A percentile compares a stretch with the other conserved stretches of the same genome.
Conservation (phyloP, 1,140 invertebrate genomes). For the Platyscapa corneri region DNA sequence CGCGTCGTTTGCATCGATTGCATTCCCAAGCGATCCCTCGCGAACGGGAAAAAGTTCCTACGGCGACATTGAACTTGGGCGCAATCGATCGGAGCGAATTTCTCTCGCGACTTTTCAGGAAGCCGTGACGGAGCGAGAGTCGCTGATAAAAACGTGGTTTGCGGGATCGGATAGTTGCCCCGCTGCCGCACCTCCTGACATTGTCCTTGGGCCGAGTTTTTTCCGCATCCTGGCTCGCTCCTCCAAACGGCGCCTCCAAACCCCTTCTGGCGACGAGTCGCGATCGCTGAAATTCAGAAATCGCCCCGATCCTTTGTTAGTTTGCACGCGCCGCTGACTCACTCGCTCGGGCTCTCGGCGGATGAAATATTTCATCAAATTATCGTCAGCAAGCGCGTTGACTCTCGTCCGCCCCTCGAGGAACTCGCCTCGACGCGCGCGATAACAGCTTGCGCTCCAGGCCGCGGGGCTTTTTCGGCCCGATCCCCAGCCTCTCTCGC, state of each 20-base stretch:
- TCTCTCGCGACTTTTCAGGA: conserved; percentile 36
- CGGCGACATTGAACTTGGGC: conserved; percentile 46
- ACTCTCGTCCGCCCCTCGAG: background rate
- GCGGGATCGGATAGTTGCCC: background rate
- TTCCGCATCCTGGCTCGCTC: no score
- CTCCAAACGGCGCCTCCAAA: no score
- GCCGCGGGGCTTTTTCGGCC: no score
- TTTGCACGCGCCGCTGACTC: conserved; percentile 7
- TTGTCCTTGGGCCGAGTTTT: background rate
- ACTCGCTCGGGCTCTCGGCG: no score
- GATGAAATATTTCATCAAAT: no score
- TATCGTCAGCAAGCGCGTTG: background rate
- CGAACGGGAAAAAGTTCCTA: background rate
- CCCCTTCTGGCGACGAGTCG: no score
- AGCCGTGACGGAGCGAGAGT: background rate
- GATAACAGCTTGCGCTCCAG: no score
- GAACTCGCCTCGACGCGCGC: no score
- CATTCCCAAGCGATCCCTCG: background rate
- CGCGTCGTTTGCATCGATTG: background rate
- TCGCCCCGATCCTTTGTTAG: background rate
- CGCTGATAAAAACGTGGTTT: background rate
- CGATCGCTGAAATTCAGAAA: no score
- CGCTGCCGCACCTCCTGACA: background rate
- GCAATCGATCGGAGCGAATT: conserved; percentile 43
- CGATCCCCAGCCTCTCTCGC: no score